A percentile compares a stretch with the other conserved stretches of the same genome.
These are phyloP conservation scores for Neodiprion virginianus DNA, from an alignment of 1,140 invertebrate species.

Conservation along the genomic window DNA sequence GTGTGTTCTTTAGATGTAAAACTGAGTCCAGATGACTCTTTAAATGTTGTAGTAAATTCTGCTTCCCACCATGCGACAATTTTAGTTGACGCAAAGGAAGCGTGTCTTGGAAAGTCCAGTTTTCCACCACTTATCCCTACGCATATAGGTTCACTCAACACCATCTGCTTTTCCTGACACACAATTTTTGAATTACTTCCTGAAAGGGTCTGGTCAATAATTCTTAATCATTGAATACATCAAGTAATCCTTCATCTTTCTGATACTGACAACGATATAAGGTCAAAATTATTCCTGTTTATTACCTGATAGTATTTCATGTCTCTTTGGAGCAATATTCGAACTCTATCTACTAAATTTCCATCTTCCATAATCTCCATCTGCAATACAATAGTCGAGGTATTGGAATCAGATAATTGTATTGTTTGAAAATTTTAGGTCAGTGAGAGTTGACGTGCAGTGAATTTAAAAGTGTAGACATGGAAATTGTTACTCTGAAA, in stretches of 20 bases:
- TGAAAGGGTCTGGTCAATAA: slow-evolving; percentile 14
- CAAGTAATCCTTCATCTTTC: background rate
- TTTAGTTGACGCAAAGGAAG: slow-evolving; percentile 81
- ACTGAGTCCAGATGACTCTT: slow-evolving; percentile 61
- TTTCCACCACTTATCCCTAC: slow-evolving; percentile 75
- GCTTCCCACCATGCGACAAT: slow-evolving; percentile 80
- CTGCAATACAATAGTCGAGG: background rate
- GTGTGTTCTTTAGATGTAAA: slow-evolving; percentile 17
- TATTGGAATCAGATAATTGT: too few species aligned
- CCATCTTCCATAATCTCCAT: slow-evolving; percentile 88
- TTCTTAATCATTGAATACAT: slow-evolving; percentile 8
- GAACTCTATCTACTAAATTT: slow-evolving; percentile 82
- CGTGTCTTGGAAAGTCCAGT: slow-evolving; percentile 79
- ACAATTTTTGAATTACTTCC: background rate
- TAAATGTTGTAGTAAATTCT: slow-evolving; percentile 69
- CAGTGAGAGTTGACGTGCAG: too few species aligned
- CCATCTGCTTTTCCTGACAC: slow-evolving; percentile 72
- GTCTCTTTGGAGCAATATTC: slow-evolving; percentile 78
- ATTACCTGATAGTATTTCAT: slow-evolving; percentile 80
- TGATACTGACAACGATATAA: slow-evolving; percentile 12
- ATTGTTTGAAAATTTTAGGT: too few species aligned
- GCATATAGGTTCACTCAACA: slow-evolving; percentile 77
- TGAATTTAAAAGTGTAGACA: too few species aligned
- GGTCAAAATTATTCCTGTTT: background rate
- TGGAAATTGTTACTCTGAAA: too few species aligned